Base-by-base conservation (phyloP, 1,140 invertebrate species). In the Pomacea maculata region DNA sequence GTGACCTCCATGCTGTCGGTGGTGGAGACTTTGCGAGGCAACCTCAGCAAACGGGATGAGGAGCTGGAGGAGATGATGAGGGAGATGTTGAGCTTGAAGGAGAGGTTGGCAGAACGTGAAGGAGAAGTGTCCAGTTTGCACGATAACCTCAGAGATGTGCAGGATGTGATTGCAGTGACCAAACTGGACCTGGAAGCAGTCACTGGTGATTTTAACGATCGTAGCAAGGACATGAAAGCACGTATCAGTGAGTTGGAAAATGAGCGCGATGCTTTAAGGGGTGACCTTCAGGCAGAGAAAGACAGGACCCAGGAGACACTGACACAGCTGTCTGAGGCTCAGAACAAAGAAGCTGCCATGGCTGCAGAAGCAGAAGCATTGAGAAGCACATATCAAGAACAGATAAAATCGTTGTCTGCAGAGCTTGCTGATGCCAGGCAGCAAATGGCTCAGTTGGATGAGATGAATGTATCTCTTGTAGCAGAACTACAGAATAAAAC, bases 381-480 rank as follows among this genome's bases (percentile, higher is more conserved):
- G 19, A 78, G 67, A 57, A 67, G 57, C 29, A 70, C 15, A 45
- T 57, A 70, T 52, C 77, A 78, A n/a, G 77, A 21, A n/a, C 65
- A 78, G 77, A 78, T 78, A 12, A 70, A n/a, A 25, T 75, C 79
- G n/a, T 72, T 83, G 5, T 61, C 68, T 54, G 21, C 79, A n/a
- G 76, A 80, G 21, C 63, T 83, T 21, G 57, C 65, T 25, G 79
- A 83, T 55, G 73, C 80, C 45, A 79, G 80, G 79, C 68, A 73
- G 17, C 57, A 83, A 15, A 61, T 79, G 1, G 70, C 79, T 61
- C 77, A 83, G 61, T 79, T 80, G 71, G 61, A 21, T 29, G 61
- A 0, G 12, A 67, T 29, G 45, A 78, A 57, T 55, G 21, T 12
- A 12, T 17, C 67, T 70, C 29, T 70, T 25, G 67, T 21, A 70